Percentiles rank a stretch among this genome's conserved stretches.
Conservation (phyloP, 1,140 invertebrate species). For the Drosophila melanogaster region Release_6_plus_ISO1_MT NT_033777.3:29485501-29486000, state of each 20-base stretch:
- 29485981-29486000: slow-evolving; percentile 39
- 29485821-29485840: slow-evolving; percentile 75
- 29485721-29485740: background rate
- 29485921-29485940: slow-evolving; percentile 47
- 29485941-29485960: slow-evolving; percentile 22
- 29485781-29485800: slow-evolving; percentile 51
- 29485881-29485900: slow-evolving; percentile 73
- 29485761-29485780: slow-evolving; percentile 49
- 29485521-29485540: slow-evolving; percentile 79
- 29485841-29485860: slow-evolving; percentile 83
- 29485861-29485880: slow-evolving; percentile 75
- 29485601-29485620: slow-evolving; percentile 30
- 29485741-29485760: slow-evolving; percentile 18
- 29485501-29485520: slow-evolving; percentile 61
- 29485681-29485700: slow-evolving; percentile 45
- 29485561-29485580: slow-evolving; percentile 29
- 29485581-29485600: slow-evolving; percentile 38
- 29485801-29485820: slow-evolving; percentile 29
- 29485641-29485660: slow-evolving; percentile 22
- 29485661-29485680: slow-evolving; percentile 18
- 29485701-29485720: slow-evolving; percentile 8
- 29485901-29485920: slow-evolving; percentile 31
- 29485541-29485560: slow-evolving; percentile 49
- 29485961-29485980: slow-evolving; percentile 4
- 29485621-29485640: slow-evolving; percentile 38